Percentiles rank a stretch among this genome's conserved stretches.
These are phyloP conservation scores for Microcebus jonahi DNA, from an alignment of 2,113 vertebrate species.

Conservation along the genomic window DNA sequence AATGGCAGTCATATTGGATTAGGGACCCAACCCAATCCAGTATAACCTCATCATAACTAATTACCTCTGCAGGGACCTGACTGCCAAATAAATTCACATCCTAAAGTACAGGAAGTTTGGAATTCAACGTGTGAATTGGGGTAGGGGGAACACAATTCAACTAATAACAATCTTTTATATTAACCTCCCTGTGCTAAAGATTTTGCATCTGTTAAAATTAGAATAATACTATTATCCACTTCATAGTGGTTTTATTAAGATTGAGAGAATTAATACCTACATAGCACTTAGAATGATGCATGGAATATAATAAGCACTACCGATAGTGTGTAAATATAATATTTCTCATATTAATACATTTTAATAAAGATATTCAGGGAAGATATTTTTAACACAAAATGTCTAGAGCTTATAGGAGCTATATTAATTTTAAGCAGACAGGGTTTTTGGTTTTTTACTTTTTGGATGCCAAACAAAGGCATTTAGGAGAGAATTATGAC, in stretches of 20 bases:
- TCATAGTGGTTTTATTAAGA: neutral
- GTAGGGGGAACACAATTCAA: neutral
- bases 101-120: neutral
- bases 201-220: neutral
- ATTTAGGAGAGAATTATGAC: neutral
- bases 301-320: neutral
- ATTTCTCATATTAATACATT: neutral
- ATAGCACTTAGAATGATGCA: neutral
- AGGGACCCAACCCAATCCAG: neutral
- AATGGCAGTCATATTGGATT: neutral
- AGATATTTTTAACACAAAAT: neutral
- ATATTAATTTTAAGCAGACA: neutral
- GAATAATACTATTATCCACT: neutral
- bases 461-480: neutral
- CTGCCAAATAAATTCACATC: neutral
- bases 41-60: neutral
- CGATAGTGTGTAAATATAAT: neutral
- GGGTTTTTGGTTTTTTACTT: neutral
- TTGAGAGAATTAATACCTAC: neutral
- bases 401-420: neutral
- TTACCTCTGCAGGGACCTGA: neutral
- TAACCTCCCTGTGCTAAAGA: neutral
- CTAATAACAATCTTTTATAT: neutral
- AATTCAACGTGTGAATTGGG: neutral
- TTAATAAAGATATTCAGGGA: neutral